These are phyloP conservation scores for Cisticola juncidis DNA, from an alignment of 2,113 vertebrate genomes.

Conservation along the genomic window DNA sequence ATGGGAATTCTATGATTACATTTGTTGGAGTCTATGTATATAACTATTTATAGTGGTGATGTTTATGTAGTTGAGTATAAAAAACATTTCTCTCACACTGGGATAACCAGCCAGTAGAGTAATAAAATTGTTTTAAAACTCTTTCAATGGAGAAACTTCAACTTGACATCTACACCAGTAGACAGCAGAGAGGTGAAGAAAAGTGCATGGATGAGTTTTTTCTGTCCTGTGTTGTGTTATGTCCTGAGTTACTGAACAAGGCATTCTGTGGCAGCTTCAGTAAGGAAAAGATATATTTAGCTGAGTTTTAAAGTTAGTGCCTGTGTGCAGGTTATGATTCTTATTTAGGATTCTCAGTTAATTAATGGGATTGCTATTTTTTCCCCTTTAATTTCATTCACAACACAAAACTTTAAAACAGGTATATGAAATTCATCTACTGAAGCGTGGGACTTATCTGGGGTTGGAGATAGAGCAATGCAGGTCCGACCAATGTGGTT, in stretches of 20 bases:
- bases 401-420: neutral
- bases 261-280: neutral
- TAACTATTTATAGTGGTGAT: fast-evolving
- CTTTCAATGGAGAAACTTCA: neutral
- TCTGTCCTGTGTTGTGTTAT: neutral
- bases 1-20: neutral
- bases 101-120: neutral
- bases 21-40: neutral
- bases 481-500: no score
- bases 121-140: neutral
- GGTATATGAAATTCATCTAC: neutral
- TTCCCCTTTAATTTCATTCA: neutral
- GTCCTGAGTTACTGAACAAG: neutral
- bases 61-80: neutral
- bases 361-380: neutral
- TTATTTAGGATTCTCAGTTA: neutral
- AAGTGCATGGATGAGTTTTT: fast-evolving
- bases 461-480: no score
- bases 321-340: neutral
- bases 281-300: neutral
- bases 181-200: neutral
- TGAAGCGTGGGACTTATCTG: no score
- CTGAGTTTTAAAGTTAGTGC: neutral
- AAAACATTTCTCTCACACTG: neutral
- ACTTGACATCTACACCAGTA: neutral